A percentile compares a stretch with the other conserved stretches of the same genome.
phyloP scores from a whole-genome alignment of 2,797 vertebrate species.

The Botia kubotai region DNA sequence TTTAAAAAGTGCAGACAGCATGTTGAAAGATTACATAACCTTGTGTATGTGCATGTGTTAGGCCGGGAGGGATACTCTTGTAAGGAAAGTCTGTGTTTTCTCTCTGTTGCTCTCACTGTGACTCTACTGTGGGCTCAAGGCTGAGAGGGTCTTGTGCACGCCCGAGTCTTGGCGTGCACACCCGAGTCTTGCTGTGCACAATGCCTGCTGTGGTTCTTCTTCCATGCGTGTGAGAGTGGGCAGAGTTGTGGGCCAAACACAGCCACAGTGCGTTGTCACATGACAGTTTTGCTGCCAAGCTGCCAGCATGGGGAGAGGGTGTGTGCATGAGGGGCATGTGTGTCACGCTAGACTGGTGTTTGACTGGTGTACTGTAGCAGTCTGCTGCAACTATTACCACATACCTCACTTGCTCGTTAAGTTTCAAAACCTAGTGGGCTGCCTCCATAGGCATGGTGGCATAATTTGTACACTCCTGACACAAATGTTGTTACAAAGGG shows the following conservation, averaged over 20 bases:
- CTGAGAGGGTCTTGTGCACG: conserved; percentile 38
- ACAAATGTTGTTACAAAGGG: neutral
- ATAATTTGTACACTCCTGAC: neutral
- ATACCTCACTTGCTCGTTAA: conserved; percentile 72
- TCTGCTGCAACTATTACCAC: conserved; percentile 74
- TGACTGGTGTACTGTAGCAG: conserved; percentile 74
- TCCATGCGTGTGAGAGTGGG: conserved; percentile 28
- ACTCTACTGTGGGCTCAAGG: conserved; percentile 52
- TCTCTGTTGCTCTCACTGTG: conserved; percentile 52
- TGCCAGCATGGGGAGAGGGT: conserved; percentile 18
- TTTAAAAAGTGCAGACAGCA: conserved; percentile 40
- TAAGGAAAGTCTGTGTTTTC: conserved; percentile 47
- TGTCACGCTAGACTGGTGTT: conserved; percentile 72
- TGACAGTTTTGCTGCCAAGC: conserved; percentile 56
- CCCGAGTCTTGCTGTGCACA: conserved; percentile 27
- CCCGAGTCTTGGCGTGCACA: conserved; percentile 35
- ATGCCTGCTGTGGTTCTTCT: conserved; percentile 7
- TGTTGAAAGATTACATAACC: conserved; percentile 51
- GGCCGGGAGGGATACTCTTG: conserved; percentile 36
- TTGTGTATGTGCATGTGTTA: conserved; percentile 20
- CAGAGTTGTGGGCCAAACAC: conserved; percentile 52
- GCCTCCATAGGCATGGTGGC: neutral
- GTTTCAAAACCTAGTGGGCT: neutral
- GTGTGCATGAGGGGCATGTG: conserved; percentile 34
- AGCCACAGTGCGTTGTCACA: conserved; percentile 56